Conservation (phyloP, 2,888 invertebrate species). For the Embidobia sp. region DNA sequence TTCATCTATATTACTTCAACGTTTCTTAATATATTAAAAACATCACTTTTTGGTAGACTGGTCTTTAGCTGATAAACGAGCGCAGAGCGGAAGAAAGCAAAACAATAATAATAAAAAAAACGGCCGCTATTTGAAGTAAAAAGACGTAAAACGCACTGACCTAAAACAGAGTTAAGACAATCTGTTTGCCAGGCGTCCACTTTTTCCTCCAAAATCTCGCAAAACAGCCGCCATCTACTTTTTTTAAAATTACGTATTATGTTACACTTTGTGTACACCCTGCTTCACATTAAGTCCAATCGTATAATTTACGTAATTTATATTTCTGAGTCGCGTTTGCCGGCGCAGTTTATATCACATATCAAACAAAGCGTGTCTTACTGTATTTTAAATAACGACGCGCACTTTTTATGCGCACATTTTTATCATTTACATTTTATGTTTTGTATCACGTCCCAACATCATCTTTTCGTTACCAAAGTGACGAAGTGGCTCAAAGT, state of each 20-base stretch:
- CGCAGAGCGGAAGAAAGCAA: neutral
- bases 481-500: slow-evolving; percentile 47
- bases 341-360: slow-evolving; percentile 27
- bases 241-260: slow-evolving; percentile 26
- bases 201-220: slow-evolving; percentile 19
- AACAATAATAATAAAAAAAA: slow-evolving; percentile 8
- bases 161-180: slow-evolving; percentile 49
- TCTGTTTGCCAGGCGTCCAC: slow-evolving; percentile 13
- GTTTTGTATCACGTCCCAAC: slow-evolving; percentile 21
- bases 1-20: slow-evolving; percentile 12
- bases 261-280: slow-evolving; percentile 11
- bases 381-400: slow-evolving; percentile 50
- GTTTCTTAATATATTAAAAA: slow-evolving; percentile 28
- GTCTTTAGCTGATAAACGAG: slow-evolving; percentile 13
- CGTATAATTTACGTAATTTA: slow-evolving; percentile 33
- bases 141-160: slow-evolving; percentile 38
- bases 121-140: slow-evolving; percentile 22
- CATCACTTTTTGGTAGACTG: slow-evolving; percentile 14
- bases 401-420: slow-evolving; percentile 39
- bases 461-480: slow-evolving; percentile 43
- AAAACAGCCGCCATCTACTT: slow-evolving; percentile 28
- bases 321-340: slow-evolving; percentile 9
- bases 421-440: slow-evolving; percentile 53
- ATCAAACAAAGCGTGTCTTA: slow-evolving; percentile 55
- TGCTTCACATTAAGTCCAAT: slow-evolving; percentile 26